phyloP scores from a whole-genome alignment of 2,888 invertebrate genomes.

The Rutpela maculata region DNA sequence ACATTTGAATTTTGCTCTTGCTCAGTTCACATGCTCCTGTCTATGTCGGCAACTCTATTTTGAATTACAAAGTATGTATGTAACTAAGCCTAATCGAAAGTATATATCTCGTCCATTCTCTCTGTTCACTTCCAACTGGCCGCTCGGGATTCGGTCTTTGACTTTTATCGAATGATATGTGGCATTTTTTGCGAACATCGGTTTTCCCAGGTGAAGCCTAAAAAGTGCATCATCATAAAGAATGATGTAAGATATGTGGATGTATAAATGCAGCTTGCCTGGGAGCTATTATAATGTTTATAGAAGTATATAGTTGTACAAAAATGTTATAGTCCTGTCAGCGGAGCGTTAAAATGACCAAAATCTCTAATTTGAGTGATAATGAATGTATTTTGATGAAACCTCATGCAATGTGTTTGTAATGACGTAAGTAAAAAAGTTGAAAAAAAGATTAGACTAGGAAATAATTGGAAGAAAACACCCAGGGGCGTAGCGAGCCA shows the following conservation, averaged over 20 bases:
- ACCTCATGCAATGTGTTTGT: too few species aligned
- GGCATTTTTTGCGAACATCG: conserved; percentile 6
- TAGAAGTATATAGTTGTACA: too few species aligned
- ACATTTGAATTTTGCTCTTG: conserved; percentile 38
- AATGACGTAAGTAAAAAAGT: too few species aligned
- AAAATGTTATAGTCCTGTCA: too few species aligned
- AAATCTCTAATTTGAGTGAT: too few species aligned
- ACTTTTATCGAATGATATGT: conserved; percentile 15
- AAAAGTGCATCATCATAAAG: background rate
- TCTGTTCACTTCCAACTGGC: background rate
- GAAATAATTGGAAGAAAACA: too few species aligned
- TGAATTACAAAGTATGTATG: conserved; percentile 32
- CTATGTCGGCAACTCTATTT: conserved; percentile 30
- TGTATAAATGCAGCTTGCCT: background rate
- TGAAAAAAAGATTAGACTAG: too few species aligned
- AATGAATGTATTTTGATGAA: too few species aligned
- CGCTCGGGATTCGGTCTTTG: conserved; percentile 8
- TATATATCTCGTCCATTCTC: conserved; percentile 18
- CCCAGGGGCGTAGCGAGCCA: too few species aligned
- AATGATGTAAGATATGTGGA: conserved; percentile 3
- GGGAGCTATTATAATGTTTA: background rate
- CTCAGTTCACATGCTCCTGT: conserved; percentile 36
- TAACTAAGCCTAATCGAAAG: conserved; percentile 22
- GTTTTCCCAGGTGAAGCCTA: conserved; percentile 5
- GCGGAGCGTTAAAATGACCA: too few species aligned